Percentiles rank a stretch among this genome's conserved stretches.
Evolutionary conservation across 2,888 invertebrate species (phyloP).

Genomic region (Mylabris sibirica): DNA sequence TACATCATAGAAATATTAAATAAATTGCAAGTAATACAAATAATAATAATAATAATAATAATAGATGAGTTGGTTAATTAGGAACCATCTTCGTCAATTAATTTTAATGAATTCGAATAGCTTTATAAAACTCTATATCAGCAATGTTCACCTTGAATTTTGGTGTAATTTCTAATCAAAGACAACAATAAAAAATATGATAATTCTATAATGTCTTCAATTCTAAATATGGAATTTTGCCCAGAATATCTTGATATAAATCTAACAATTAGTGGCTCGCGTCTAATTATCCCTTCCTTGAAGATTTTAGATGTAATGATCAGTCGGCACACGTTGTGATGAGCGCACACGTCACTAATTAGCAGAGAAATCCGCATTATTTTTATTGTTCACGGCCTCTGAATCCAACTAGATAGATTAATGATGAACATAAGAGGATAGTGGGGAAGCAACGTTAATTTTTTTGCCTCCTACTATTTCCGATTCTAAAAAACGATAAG

Average conservation of each 20-base stretch:
- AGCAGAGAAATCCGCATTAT: constrained; percentile 57
- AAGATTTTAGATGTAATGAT: constrained; percentile 44
- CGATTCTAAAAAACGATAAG: background rate
- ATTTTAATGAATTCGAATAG: background rate
- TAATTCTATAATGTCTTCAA: background rate
- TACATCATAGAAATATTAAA: constrained; percentile 36
- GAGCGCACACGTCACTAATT: constrained; percentile 55
- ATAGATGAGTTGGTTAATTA: background rate
- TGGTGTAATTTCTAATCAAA: background rate
- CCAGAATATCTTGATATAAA: constrained; percentile 38
- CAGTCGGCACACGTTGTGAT: constrained; percentile 51
- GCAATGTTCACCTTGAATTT: constrained; percentile 1
- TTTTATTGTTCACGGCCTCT: constrained; percentile 51
- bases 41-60: background rate
- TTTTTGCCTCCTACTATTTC: too few species aligned
- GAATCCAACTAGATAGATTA: constrained; percentile 43
- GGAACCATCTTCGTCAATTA: background rate
- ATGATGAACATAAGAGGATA: background rate
- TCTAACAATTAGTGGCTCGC: constrained; percentile 46
- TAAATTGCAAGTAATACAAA: background rate
- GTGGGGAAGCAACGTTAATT: constrained; percentile 36
- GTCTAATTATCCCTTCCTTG: constrained; percentile 48
- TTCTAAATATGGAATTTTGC: background rate
- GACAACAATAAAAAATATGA: background rate
- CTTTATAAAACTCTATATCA: background rate